A percentile compares a stretch with the other conserved stretches of the same genome.
These are phyloP conservation scores for Tribolium castaneum DNA, from an alignment of 1,140 invertebrate genomes.

Conservation along the genomic window DNA sequence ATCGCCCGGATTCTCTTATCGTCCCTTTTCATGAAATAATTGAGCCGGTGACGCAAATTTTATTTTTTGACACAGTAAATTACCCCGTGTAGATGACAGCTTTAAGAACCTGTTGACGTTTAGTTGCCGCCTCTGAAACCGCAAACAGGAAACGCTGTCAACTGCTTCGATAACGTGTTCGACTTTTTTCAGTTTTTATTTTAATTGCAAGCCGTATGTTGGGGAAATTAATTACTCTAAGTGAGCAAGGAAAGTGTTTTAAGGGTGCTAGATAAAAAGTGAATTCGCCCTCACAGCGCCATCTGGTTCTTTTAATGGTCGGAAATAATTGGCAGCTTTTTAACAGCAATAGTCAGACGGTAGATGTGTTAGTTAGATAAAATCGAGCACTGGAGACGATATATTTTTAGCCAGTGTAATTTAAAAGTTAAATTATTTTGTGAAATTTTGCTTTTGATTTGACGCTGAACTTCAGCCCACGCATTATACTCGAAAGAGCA, in stretches of 20 bases:
- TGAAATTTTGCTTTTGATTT: neutral
- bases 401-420: neutral
- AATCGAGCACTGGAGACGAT: neutral
- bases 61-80: slow-evolving; percentile 52
- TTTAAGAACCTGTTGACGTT: slow-evolving; percentile 51
- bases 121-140: slow-evolving; percentile 35
- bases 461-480: neutral
- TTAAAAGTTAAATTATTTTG: slow-evolving; percentile 25
- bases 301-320: slow-evolving; percentile 6
- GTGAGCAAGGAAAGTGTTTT: slow-evolving; percentile 12
- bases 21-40: neutral
- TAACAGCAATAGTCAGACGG: neutral
- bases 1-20: slow-evolving; percentile 3
- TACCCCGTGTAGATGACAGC: slow-evolving; percentile 52
- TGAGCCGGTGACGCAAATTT: neutral
- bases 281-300: slow-evolving; percentile 12
- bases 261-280: neutral
- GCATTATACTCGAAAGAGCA: neutral
- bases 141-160: slow-evolving; percentile 49
- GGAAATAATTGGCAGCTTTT: slow-evolving; percentile 30
- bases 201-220: slow-evolving; percentile 15
- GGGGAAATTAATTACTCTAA: slow-evolving; percentile 15
- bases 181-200: slow-evolving; percentile 26
- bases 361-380: neutral
- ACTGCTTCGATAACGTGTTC: slow-evolving; percentile 49